Evolutionary conservation across 2,113 vertebrate genomes (phyloP), one percentile per base, ranked within the genome.

Genomic region (Colistium nudipinnis): DNA sequence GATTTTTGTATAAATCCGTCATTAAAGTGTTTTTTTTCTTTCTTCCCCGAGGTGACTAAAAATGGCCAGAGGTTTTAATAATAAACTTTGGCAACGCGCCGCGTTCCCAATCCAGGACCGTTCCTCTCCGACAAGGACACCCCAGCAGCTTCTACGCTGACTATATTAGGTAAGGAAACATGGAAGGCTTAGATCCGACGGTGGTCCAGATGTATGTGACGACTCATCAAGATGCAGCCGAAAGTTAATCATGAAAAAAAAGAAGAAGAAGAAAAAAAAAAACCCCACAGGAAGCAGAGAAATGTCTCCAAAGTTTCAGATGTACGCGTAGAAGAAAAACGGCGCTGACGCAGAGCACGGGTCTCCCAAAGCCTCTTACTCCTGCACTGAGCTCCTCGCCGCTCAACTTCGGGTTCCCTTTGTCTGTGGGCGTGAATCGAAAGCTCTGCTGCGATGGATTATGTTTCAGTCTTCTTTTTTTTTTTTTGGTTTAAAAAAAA

Each of bases 151-250:
- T 76, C 67, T 82, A 59, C 72, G 4, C 47, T 1, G 74, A 25
- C 85, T 90, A 87, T 91, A 91, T 92, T 90, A 82, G 80, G 86
- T 80, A 70, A 70, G 69, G 55, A 64, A 69, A 45, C 9, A 70
- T 68, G 73, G 55, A 79, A 76, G 62, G 74, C 64, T 85, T 68
- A 74, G 62, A 64, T 51, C 73, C 43, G 39, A 30, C 51, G 7
- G 13, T 6, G 27, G 3, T 3, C 3, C n/a, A n/a, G 24, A 70
- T 6, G 38, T 22, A 4, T 11, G 0, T 44, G 52, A 65, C 19
- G 17, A 24, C 36, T 43, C 22, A 8, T 9, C 14, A 9, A 47
- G 28, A 30, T 38, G 16, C 30, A 73, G 20, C 27, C 30, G 30
- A 36, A 38, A 17, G 22, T 7, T 11, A 4, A 31, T 54, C 14